phyloP scores from a whole-genome alignment of 2,797 vertebrate genomes.

The Melanogrammus aeglefinus region DNA sequence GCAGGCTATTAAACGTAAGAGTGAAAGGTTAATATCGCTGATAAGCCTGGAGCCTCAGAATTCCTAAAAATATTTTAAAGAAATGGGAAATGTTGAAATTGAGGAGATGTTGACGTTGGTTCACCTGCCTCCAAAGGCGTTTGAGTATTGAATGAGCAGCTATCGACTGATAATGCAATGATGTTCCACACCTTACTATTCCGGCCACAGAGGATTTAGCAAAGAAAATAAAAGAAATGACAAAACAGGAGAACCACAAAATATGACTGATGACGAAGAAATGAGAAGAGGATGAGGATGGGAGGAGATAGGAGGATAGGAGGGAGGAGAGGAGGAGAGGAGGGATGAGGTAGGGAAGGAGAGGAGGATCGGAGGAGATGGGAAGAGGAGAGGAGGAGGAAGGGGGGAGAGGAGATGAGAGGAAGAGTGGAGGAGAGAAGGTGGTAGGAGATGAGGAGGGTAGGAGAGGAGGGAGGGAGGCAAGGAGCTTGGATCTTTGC shows the following conservation, averaged over 20 bases:
- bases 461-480: neutral
- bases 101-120: neutral
- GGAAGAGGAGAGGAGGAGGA: neutral
- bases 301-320: neutral
- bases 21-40: neutral
- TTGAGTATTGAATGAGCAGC: neutral
- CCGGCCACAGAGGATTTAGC: neutral
- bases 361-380: neutral
- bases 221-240: neutral
- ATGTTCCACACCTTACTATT: neutral
- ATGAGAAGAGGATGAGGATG: neutral
- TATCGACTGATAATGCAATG: neutral
- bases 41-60: neutral
- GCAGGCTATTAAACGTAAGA: neutral
- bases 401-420: neutral
- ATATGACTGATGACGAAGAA: neutral
- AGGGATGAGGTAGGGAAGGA: neutral
- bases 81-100: neutral
- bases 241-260: neutral
- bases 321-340: neutral
- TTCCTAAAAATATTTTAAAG: neutral
- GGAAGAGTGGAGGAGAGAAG: neutral
- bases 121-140: neutral
- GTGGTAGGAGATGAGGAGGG: neutral
- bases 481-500: neutral